A percentile compares a stretch with the other conserved stretches of the same genome.
phyloP scores from a whole-genome alignment of 2,797 vertebrate species.

The Scarus forsteni region DNA sequence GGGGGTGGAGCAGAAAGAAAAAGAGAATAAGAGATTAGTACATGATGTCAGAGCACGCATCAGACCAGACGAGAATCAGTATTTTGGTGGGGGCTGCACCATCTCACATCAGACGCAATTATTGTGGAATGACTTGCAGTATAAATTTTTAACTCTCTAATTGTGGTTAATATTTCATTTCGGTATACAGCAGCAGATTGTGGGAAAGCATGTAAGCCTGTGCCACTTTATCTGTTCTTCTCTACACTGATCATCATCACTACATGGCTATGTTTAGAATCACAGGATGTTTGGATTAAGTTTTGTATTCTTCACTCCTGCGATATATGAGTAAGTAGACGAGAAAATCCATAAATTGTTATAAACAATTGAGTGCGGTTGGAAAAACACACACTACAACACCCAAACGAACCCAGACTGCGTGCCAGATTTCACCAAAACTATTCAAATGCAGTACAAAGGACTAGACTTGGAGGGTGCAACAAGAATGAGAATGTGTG shows the following conservation, averaged over 20 bases:
- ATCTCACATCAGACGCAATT: slow-evolving; percentile 70
- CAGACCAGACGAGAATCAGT: slow-evolving; percentile 73
- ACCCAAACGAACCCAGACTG: slow-evolving; percentile 10
- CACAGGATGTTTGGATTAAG: not conserved
- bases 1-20: slow-evolving; percentile 68
- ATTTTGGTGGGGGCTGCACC: slow-evolving; percentile 71
- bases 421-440: slow-evolving; percentile 64
- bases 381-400: slow-evolving; percentile 12
- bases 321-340: slow-evolving; percentile 9
- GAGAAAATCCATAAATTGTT: slow-evolving; percentile 14
- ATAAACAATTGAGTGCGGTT: slow-evolving; percentile 22
- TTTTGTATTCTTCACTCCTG: slow-evolving; percentile 6
- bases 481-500: slow-evolving; percentile 67
- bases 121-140: slow-evolving; percentile 71
- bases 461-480: slow-evolving; percentile 62
- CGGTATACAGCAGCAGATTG: slow-evolving; percentile 20
- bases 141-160: slow-evolving; percentile 53
- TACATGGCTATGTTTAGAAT: slow-evolving; percentile 7
- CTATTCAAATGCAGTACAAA: slow-evolving; percentile 69
- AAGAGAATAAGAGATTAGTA: slow-evolving; percentile 77
- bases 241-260: slow-evolving; percentile 3
- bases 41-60: slow-evolving; percentile 71
- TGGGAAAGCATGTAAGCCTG: slow-evolving; percentile 13
- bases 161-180: slow-evolving; percentile 33
- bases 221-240: slow-evolving; percentile 2